These are phyloP conservation scores for Alectura lathami DNA, from an alignment of 2,113 vertebrate species.

Conservation along the genomic window DNA sequence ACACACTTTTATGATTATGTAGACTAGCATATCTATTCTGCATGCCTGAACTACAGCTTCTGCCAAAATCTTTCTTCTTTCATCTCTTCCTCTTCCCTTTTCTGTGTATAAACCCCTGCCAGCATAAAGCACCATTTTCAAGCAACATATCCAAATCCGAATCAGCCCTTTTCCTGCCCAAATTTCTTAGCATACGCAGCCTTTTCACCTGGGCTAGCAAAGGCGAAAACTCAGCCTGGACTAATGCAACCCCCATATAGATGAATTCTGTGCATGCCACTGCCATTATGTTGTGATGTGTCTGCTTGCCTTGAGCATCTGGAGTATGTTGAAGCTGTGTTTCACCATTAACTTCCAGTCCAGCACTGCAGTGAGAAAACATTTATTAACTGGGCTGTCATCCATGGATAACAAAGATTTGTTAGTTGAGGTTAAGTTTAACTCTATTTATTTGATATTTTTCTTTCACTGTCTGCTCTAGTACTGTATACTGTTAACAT, in stretches of 20 bases:
- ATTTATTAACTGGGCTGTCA: constrained; percentile 91
- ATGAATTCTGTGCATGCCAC: constrained; percentile 45
- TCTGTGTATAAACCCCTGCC: not conserved
- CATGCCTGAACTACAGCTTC: constrained; percentile 43
- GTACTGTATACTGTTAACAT: not conserved
- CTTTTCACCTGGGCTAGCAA: constrained; percentile 50
- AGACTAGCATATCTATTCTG: constrained; percentile 33
- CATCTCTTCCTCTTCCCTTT: constrained; percentile 12
- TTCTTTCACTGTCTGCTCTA: not conserved
- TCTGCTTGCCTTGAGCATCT: constrained; percentile 67
- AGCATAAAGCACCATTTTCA: not conserved
- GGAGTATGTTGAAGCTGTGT: constrained; percentile 49
- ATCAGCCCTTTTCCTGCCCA: not conserved
- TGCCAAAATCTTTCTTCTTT: constrained; percentile 48
- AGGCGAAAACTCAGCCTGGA: constrained; percentile 31
- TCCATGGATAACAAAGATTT: constrained; percentile 83
- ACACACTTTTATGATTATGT: constrained; percentile 46
- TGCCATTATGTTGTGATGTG: not conserved
- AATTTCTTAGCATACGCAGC: not conserved
- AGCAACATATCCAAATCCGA: not conserved
- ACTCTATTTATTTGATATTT: constrained; percentile 62
- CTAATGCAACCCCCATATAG: not conserved
- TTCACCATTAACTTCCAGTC: constrained; percentile 69
- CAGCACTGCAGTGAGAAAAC: constrained; percentile 68
- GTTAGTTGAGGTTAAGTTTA: constrained; percentile 82